Evolutionary conservation across 2,888 invertebrate genomes (phyloP).

Genomic region (Leptinotarsa rubiginosa): DNA sequence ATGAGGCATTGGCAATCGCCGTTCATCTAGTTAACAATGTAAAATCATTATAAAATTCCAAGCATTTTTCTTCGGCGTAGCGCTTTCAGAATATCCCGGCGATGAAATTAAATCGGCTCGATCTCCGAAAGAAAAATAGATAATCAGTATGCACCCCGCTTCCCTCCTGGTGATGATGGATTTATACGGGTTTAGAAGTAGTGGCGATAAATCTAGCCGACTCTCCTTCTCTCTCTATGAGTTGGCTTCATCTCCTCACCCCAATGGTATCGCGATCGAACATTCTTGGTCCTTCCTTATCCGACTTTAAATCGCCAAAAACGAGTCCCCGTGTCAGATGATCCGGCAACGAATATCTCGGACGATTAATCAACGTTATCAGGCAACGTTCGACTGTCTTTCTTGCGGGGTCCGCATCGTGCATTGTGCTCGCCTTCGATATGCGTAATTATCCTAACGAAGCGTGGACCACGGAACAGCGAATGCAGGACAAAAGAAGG

Average conservation of each 20-base stretch:
- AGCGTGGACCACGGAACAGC: conserved; percentile 40
- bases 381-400: conserved; percentile 50
- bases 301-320: conserved; percentile 62
- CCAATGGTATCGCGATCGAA: conserved; percentile 59
- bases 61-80: conserved; percentile 35
- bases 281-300: conserved; percentile 60
- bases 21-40: conserved; percentile 22
- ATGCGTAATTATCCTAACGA: conserved; percentile 57
- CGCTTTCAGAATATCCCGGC: conserved; percentile 34
- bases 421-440: conserved; percentile 50
- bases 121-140: conserved; percentile 50
- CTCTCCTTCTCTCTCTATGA: conserved; percentile 28
- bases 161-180: conserved; percentile 50
- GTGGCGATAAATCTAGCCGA: conserved; percentile 55
- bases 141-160: conserved; percentile 58
- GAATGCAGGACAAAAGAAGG: conserved; percentile 31
- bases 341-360: conserved; percentile 60
- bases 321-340: conserved; percentile 62
- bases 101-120: conserved; percentile 39
- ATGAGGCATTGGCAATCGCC: conserved; percentile 25
- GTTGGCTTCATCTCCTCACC: conserved; percentile 50
- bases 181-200: conserved; percentile 48
- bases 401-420: conserved; percentile 42
- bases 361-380: conserved; percentile 66
- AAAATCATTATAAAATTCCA: conserved; percentile 41